These are phyloP conservation scores for Leptopilina syphax DNA, from an alignment of 2,888 invertebrate species.

Conservation along the genomic window DNA sequence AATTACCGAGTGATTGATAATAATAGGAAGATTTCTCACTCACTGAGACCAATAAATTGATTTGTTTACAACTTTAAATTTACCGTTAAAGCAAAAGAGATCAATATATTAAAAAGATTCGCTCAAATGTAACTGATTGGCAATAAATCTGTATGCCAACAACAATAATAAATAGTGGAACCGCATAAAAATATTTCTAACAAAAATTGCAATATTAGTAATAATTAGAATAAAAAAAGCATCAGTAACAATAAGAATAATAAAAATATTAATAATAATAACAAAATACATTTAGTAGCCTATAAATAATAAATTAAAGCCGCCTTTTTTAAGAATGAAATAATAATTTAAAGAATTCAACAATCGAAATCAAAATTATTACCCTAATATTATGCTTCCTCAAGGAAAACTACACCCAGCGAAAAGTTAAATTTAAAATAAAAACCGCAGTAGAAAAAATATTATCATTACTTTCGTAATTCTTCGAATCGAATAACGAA, in stretches of 20 bases:
- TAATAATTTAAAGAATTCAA: no score
- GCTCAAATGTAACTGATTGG: neutral
- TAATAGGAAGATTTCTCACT: neutral
- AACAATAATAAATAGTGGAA: neutral
- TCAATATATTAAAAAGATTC: neutral
- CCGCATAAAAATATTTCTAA: neutral
- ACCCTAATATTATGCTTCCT: no score
- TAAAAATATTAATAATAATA: neutral
- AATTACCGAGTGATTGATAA: conserved; percentile 1
- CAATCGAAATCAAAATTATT: no score
- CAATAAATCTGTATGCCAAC: neutral
- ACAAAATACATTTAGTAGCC: no score
- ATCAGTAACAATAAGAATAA: neutral
- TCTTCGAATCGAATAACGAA: neutral
- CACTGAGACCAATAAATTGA: neutral
- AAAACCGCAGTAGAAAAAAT: no score
- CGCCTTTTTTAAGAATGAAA: no score
- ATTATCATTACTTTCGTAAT: no score
- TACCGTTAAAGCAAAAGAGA: conserved; percentile 1
- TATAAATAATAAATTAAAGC: no score
- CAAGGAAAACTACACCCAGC: no score
- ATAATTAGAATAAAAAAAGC: neutral
- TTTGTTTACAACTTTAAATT: conserved; percentile 10
- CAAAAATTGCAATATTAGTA: neutral
- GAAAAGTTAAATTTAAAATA: no score